Evolutionary conservation across 35 echinoderm and acorn worm species (phyloP).

Genomic region (Nesometra sesokonis): DNA sequence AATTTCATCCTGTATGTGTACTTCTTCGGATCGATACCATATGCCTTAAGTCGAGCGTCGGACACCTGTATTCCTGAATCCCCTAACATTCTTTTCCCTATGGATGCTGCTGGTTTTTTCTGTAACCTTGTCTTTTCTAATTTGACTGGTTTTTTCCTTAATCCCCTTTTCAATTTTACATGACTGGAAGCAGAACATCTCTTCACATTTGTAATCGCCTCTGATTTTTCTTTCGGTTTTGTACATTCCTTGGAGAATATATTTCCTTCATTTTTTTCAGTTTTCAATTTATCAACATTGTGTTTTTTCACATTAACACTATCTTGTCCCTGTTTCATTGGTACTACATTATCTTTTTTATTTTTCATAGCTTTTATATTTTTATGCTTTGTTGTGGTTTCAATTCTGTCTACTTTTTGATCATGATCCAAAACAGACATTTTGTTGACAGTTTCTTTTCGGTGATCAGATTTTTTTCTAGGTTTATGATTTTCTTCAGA

Average conservation of each 20-base stretch:
- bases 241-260: too few relatives aligned
- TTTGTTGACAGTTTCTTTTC: neutral
- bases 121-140: neutral
- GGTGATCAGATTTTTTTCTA: neutral
- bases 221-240: neutral
- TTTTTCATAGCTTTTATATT: neutral
- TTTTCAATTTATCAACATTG: neutral
- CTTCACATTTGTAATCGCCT: neutral
- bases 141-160: neutral
- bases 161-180: neutral
- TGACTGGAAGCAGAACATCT: neutral
- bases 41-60: conserved; percentile 63
- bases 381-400: neutral
- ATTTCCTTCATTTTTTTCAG: too few relatives aligned
- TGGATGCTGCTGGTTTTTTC: neutral
- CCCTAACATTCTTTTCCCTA: neutral
- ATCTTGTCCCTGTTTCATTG: neutral
- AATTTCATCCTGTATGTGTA: conserved; percentile 53
- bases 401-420: neutral
- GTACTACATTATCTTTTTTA: neutral
- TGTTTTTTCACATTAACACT: neutral
- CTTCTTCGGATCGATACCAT: conserved; percentile 83
- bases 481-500: neutral
- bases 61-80: conserved; percentile 27
- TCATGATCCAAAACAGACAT: neutral